Evolutionary conservation across 2,113 vertebrate species (phyloP), one percentile per base, ranked within the genome.

Genomic region (Grallaria varia): DNA sequence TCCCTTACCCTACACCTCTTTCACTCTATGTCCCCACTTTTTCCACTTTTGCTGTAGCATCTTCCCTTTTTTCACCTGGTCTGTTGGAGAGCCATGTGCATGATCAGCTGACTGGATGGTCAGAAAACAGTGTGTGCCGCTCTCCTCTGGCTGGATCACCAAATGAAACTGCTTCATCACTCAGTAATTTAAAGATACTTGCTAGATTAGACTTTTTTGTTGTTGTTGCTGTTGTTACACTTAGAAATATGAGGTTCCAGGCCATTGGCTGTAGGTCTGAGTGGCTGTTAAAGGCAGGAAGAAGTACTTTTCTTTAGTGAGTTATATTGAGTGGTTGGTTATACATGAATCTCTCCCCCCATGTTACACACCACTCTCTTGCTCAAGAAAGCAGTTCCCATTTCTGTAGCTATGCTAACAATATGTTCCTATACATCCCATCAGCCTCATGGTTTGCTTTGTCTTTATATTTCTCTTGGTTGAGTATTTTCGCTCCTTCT

Each of bases 11-110:
- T 81, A 33, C 12, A 30, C 3, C 1, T 87, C 16, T 89, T 87
- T 39, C 1, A 1, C 25, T 47, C 2, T 53, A 42, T 35, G 13
- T 23, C 9, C 10, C 10, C 8, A 45, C 13, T 80, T 89, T 72
- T 73, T 42, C 15, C 9, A 21, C 6, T 66, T 84, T 42, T 77
- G 15, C 59, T 76, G n/a, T 64, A 68, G 14, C 0, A 0, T 45
- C 33, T 53, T 86, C 16, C 9, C 6, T 63, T 63, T 55, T 55
- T 55, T 68, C 68, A 4, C 53, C 24, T 78, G 23, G 4, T 52
- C 31, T 58, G 9, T 52, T 90, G 66, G 17, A 82, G 22, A 31
- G 5, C 1, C 1, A 6, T 5, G 0, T 10, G 2, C 39, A 10
- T 60, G 50, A 66, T 80, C n/a, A 27, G 6, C 25, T 58, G 20